Evolutionary conservation across 2,113 vertebrate genomes (phyloP), one percentile per base, ranked within the genome.

Genomic region (Colaptes auratus): DNA sequence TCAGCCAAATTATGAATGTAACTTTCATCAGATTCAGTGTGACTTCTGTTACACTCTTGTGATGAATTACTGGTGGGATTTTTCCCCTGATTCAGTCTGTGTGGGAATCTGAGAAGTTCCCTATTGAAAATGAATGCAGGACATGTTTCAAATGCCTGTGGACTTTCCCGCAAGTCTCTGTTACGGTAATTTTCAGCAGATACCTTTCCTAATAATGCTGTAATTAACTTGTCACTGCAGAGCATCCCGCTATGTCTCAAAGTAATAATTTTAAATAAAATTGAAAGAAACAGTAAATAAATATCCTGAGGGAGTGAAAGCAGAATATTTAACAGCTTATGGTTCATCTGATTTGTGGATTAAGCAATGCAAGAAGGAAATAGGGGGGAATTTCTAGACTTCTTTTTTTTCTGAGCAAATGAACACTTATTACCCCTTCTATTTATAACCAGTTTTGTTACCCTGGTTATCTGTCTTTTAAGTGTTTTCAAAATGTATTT

Each of bases 161-260:
- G 70, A 76, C 82, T 95, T 97, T 96, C 95, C 94, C 82, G 93
- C 92, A 95, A 52, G 93, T 94, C 93, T 96, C 94, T 0, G 66
- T 97, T 95, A 97, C 77, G 31, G 88, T 85, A 35, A 55, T 90
- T 95, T 92, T 72, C 93, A 92, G 88, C 88, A 94, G 94, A 90
- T 86, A 94, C 73, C 66, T 91, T 90, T 87, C 70, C 86, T 90
- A 95, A 90, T 92, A 86, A 78, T 73, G 77, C 44, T 80, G 30
- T 78, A 69, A 96, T 95, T 96, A 91, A 94, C 93, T 84, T 93
- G 94, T 93, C 93, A 93, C 76, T 88, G 42, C 75, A 48, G 76
- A 48, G 44, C 5, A 11, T 93, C 91, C 86, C 75, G 2, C 8
- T 67, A 33, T 5, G 1, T 61, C 79, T 88, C 76, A 31, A 23